Percentiles rank a stretch among this genome's conserved stretches.
These are phyloP conservation scores for Podarcis siculus DNA, from an alignment of 2,797 vertebrate species.

Conservation along the genomic window DNA sequence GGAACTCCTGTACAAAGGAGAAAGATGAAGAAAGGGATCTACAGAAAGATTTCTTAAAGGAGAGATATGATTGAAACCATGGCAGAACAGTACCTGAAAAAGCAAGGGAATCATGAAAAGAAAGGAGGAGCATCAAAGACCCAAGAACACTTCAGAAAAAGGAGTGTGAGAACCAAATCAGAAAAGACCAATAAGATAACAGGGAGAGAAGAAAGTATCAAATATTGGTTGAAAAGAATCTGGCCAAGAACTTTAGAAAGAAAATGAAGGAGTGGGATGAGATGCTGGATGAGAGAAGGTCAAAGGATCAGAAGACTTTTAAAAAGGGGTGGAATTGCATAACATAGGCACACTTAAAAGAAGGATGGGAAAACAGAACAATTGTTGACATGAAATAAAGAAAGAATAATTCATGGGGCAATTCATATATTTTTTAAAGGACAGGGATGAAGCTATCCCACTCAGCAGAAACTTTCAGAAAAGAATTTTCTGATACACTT, in stretches of 20 bases:
- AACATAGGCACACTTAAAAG: not conserved
- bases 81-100: not conserved
- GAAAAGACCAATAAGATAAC: not conserved
- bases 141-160: not conserved
- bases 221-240: not conserved
- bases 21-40: not conserved
- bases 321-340: not conserved
- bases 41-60: not conserved
- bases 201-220: not conserved
- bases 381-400: not conserved
- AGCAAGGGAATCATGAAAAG: not conserved
- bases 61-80: not conserved
- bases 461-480: not conserved
- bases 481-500: not conserved
- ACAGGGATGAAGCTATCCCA: not conserved
- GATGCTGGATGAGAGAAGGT: not conserved
- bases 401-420: not conserved
- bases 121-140: not conserved
- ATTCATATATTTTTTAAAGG: not conserved
- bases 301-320: not conserved
- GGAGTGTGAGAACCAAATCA: not conserved
- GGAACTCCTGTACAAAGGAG: not conserved
- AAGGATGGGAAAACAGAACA: not conserved
- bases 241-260: not conserved
- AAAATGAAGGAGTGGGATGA: not conserved